These are phyloP conservation scores for Chrysodeixis includens DNA, from an alignment of 2,888 invertebrate species.

Conservation along the genomic window DNA sequence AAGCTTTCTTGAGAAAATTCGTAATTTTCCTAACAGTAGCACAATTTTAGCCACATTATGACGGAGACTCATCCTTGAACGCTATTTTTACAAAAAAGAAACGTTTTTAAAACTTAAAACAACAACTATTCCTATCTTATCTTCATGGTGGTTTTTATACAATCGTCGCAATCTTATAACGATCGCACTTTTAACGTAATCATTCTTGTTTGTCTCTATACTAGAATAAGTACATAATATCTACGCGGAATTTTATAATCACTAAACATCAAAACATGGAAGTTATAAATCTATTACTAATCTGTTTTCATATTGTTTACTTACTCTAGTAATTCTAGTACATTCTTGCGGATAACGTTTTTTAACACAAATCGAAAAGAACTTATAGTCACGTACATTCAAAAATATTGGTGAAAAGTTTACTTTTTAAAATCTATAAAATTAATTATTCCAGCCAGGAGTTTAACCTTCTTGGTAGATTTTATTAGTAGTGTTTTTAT, in stretches of 20 bases:
- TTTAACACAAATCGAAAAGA: no score
- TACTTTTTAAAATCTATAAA: no score
- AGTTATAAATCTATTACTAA: not conserved
- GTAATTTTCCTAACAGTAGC: no score
- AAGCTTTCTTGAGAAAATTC: no score
- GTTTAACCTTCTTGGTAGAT: no score
- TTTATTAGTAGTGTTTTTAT: no score
- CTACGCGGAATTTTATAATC: not conserved
- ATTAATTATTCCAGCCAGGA: no score
- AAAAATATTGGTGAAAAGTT: no score
- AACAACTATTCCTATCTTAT: not conserved
- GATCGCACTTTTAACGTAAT: not conserved
- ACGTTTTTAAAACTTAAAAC: not conserved
- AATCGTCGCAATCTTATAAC: not conserved
- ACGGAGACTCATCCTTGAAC: no score
- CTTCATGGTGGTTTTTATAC: not conserved
- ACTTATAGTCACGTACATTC: no score
- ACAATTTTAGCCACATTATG: no score
- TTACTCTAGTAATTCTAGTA: not conserved
- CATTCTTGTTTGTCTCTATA: not conserved
- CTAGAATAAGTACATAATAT: not conserved
- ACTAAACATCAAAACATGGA: conserved; percentile 7
- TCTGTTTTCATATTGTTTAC: not conserved
- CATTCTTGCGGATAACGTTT: not conserved
- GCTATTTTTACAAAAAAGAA: not conserved